Percentiles rank a stretch among this genome's conserved stretches.
Conservation (phyloP, 2,113 vertebrate species). For the Copsychus sechellarum region DNA sequence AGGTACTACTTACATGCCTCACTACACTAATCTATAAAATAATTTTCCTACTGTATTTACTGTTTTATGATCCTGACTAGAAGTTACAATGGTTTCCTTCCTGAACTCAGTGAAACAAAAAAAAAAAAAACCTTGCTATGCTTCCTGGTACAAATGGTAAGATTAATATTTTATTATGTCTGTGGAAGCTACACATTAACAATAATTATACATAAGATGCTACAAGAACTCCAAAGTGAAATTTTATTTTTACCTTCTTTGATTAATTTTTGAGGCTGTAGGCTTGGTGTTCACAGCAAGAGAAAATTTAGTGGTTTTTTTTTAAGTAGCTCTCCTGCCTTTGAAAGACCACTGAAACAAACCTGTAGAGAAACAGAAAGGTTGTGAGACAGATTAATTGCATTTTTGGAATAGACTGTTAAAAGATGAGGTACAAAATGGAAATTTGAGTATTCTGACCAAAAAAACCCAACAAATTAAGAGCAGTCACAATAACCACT, state of each 20-base stretch:
- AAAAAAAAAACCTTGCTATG: neutral
- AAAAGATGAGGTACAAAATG: neutral
- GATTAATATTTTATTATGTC: neutral
- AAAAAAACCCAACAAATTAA: neutral
- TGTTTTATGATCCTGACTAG: neutral
- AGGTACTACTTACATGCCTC: neutral
- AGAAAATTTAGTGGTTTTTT: neutral
- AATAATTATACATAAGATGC: neutral
- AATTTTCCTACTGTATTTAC: neutral
- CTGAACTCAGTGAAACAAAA: neutral
- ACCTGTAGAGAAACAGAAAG: neutral
- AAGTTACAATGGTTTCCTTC: neutral
- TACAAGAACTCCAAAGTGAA: neutral
- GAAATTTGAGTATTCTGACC: neutral
- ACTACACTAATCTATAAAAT: neutral
- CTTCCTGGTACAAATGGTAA: neutral
- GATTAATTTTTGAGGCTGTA: neutral
- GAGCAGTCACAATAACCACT: neutral
- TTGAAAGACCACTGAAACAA: neutral
- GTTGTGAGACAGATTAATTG: neutral
- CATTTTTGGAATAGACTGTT: neutral
- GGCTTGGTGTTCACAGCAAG: neutral
- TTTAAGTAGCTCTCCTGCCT: neutral
- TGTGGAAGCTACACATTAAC: neutral
- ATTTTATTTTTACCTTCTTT: neutral